Evolutionary conservation across 2,797 vertebrate genomes (phyloP).

Genomic region (Enteromius thamalakanensis): DNA sequence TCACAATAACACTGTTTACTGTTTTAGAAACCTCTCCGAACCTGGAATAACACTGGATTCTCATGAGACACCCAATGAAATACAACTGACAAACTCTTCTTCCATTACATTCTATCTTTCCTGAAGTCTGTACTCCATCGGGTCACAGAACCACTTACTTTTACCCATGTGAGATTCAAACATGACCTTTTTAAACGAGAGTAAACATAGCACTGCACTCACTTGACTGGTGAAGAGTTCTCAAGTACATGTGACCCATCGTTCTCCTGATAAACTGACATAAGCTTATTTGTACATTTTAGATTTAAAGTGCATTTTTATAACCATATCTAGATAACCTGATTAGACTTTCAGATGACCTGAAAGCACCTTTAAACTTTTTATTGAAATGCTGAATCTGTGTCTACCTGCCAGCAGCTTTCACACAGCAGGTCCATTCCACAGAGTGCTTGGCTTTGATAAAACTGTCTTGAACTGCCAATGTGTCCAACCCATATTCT

Average conservation of each 20-base stretch:
- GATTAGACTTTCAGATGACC: background rate
- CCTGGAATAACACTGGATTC: background rate
- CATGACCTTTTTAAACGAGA: background rate
- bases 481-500: slow-evolving; percentile 45
- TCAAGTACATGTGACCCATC: background rate
- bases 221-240: background rate
- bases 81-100: background rate
- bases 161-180: slow-evolving; percentile 9
- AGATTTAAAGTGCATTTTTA: background rate
- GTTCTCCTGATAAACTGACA: background rate
- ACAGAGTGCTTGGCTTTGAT: slow-evolving; percentile 59
- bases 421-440: slow-evolving; percentile 60
- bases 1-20: background rate
- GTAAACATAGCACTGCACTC: slow-evolving; percentile 5
- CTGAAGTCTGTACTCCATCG: background rate
- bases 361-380: background rate
- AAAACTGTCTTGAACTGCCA: slow-evolving; percentile 68
- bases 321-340: background rate
- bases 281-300: background rate
- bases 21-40: background rate
- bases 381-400: slow-evolving; percentile 16
- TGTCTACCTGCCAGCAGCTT: background rate
- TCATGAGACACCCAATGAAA: background rate
- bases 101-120: slow-evolving; percentile 10
- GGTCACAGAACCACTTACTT: slow-evolving; percentile 9